Conservation (phyloP, 2,113 vertebrate species). For the Ophthalmolycus amberensis region DNA sequence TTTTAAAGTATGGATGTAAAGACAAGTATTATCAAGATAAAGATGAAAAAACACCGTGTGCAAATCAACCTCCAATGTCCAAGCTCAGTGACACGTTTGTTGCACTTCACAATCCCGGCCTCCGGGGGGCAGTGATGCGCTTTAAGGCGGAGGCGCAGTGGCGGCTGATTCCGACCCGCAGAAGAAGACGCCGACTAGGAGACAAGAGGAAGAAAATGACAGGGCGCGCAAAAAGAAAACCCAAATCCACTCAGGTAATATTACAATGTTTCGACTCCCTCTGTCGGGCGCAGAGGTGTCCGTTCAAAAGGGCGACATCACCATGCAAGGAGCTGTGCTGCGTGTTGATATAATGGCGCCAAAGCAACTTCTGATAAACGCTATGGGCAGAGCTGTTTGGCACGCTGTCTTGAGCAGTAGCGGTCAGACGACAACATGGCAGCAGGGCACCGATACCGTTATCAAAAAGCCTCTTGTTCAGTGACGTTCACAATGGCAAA, state of each 20-base stretch:
- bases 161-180: not conserved
- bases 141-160: not conserved
- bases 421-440: conserved; percentile 73
- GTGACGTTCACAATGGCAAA: not conserved
- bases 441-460: conserved; percentile 30
- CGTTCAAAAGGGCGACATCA: too few species aligned
- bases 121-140: conserved; percentile 8
- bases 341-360: too few species aligned
- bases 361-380: not conserved
- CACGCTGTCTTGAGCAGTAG: conserved; percentile 43
- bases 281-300: not conserved
- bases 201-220: conserved; percentile 78
- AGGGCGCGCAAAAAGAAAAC: conserved; percentile 84
- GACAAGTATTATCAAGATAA: not conserved
- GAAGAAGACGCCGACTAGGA: conserved; percentile 65
- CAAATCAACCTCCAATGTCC: not conserved
- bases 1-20: not conserved
- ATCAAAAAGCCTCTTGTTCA: not conserved
- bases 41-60: not conserved
- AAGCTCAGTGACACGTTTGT: not conserved
- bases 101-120: conserved; percentile 9
- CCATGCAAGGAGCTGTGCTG: rapidly evolving
- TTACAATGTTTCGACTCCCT: not conserved
- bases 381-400: conserved; percentile 11
- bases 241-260: conserved; percentile 75